Evolutionary conservation across 2,113 vertebrate species (phyloP).

Genomic region (Lophura nycthemera): DNA sequence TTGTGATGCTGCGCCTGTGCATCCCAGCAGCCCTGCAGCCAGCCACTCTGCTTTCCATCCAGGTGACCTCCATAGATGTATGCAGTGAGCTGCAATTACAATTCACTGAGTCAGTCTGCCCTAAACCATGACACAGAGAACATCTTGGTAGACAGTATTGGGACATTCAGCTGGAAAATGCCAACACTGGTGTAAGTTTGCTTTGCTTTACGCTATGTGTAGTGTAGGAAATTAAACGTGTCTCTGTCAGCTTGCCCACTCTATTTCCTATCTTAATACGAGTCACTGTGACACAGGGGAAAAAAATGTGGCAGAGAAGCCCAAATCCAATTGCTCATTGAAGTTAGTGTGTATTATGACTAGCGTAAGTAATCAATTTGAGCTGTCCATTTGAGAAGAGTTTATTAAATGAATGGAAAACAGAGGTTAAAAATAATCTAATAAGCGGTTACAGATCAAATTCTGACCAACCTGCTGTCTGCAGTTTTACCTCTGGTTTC

Average conservation of each 20-base stretch:
- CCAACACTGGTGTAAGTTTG: neutral
- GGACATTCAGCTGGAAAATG: neutral
- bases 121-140: neutral
- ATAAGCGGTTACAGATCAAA: neutral
- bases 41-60: neutral
- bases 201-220: neutral
- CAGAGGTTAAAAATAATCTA: neutral
- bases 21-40: neutral
- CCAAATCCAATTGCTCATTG: neutral
- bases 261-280: neutral
- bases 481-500: neutral
- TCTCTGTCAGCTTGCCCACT: neutral
- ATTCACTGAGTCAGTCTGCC: neutral
- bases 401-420: neutral
- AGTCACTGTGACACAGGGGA: neutral
- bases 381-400: neutral
- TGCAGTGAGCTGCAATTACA: neutral
- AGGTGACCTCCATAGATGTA: neutral
- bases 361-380: neutral
- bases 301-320: neutral
- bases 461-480: neutral
- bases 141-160: rapidly evolving
- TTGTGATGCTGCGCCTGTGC: neutral
- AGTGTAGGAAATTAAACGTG: neutral
- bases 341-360: neutral